phyloP scores from a whole-genome alignment of 2,113 vertebrate genomes.

The Oreochromis tanganicae region DNA sequence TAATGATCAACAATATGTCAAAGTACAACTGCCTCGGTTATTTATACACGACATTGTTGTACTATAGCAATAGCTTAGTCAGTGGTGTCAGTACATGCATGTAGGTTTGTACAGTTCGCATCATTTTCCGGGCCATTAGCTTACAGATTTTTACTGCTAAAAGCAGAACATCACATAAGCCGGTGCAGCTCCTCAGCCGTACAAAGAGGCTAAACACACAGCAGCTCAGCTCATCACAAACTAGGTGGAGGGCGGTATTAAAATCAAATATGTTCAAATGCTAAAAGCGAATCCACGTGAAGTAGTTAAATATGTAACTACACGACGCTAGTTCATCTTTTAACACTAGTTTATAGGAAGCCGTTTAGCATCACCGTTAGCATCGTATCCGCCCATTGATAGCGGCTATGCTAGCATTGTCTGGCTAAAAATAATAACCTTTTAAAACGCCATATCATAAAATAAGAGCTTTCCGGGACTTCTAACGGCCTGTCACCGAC shows the following conservation, averaged over 20 bases:
- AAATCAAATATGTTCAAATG: not conserved
- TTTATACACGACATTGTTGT: not conserved
- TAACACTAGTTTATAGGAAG: not conserved
- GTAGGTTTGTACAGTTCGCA: not conserved
- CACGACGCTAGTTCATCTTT: rapidly evolving
- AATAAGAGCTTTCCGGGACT: not conserved
- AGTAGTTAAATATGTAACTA: not conserved
- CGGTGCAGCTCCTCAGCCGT: not conserved
- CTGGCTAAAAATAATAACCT: not conserved
- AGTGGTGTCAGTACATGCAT: rapidly evolving
- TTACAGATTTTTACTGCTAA: not conserved
- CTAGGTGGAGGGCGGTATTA: rapidly evolving
- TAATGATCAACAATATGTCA: not conserved
- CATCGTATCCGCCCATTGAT: conserved; percentile 49
- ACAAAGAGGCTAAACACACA: not conserved
- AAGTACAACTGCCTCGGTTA: rapidly evolving
- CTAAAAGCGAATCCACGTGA: rapidly evolving
- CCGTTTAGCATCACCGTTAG: not conserved
- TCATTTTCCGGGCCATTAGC: not conserved
- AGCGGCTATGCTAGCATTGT: conserved; percentile 32
- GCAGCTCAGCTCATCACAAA: not conserved
- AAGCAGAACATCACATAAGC: not conserved
- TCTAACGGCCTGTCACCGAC: rapidly evolving
- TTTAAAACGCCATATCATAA: not conserved
- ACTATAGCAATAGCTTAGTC: not conserved